Percentiles rank a stretch among this genome's conserved stretches.
phyloP scores from a whole-genome alignment of 2,888 invertebrate genomes.

The Nomada hirtipes region DNA sequence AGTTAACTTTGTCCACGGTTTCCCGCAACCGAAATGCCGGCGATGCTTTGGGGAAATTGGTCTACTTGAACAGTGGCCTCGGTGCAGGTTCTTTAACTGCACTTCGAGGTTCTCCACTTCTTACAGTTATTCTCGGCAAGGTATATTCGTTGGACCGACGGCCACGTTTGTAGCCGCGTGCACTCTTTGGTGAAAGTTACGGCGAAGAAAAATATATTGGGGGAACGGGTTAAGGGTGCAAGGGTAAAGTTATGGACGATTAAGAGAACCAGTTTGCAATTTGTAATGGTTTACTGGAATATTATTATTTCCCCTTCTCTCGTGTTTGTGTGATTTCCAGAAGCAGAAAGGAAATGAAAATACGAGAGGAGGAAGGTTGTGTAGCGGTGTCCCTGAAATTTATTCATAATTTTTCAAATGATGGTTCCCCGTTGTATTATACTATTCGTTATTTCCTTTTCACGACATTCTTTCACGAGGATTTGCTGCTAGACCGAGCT shows the following conservation, averaged over 20 bases:
- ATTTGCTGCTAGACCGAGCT: conserved; percentile 50
- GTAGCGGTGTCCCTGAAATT: conserved; percentile 76
- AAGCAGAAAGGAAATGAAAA: conserved; percentile 24
- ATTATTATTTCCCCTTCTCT: conserved; percentile 33
- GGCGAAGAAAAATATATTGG: conserved; percentile 38
- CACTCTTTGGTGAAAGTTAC: conserved; percentile 43
- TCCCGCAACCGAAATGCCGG: background rate
- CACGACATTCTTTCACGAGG: conserved; percentile 48
- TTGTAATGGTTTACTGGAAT: conserved; percentile 74
- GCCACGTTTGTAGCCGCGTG: background rate
- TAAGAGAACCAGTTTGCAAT: conserved; percentile 73
- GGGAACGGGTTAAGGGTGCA: background rate
- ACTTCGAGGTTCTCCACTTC: background rate
- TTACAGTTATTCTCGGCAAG: background rate
- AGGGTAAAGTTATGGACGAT: conserved; percentile 74
- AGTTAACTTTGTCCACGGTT: conserved; percentile 20
- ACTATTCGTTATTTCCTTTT: conserved; percentile 34
- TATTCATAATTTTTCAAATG: background rate
- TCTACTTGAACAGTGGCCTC: background rate
- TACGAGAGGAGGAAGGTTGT: conserved; percentile 61
- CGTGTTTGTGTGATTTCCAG: conserved; percentile 3
- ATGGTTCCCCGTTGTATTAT: background rate
- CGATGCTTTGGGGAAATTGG: background rate
- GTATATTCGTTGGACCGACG: background rate
- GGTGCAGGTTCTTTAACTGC: background rate